A percentile compares a stretch with the other conserved stretches of the same genome.
Evolutionary conservation across 2,888 invertebrate species (phyloP).

Genomic region (Lithophane socia): DNA sequence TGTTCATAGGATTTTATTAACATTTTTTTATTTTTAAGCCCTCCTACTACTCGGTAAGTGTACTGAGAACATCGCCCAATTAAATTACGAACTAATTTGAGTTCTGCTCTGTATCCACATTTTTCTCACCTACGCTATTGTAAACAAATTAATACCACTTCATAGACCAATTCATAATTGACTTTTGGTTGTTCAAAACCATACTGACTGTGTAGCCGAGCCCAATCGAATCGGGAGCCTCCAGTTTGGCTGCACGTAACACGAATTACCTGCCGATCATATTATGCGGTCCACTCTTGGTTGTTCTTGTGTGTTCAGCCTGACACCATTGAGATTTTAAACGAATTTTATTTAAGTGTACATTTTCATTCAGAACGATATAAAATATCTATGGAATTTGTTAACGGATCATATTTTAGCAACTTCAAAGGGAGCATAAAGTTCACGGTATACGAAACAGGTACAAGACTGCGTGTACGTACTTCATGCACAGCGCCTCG

Average conservation of each 20-base stretch:
- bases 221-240: conserved; percentile 26
- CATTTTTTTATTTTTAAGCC: conserved; percentile 12
- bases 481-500: conserved; percentile 13
- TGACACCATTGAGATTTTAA: not conserved
- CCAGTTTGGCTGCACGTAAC: conserved; percentile 12
- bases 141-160: not conserved
- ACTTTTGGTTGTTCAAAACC: not conserved
- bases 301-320: conserved; percentile 10
- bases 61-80: not conserved
- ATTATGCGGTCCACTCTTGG: conserved; percentile 5
- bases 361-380: not conserved
- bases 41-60: not conserved
- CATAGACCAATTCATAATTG: not conserved
- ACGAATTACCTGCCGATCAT: conserved; percentile 6
- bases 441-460: conserved; percentile 13
- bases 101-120: not conserved
- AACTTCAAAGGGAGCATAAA: conserved; percentile 36
- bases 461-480: not conserved
- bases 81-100: not conserved
- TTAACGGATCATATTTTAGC: conserved; percentile 4
- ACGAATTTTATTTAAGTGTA: not conserved
- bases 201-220: not conserved
- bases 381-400: not conserved
- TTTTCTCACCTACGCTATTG: not conserved
- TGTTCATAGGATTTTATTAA: not conserved